Evolutionary conservation across 2,797 vertebrate species (phyloP).

Genomic region (Denticeps clupeoides): DNA sequence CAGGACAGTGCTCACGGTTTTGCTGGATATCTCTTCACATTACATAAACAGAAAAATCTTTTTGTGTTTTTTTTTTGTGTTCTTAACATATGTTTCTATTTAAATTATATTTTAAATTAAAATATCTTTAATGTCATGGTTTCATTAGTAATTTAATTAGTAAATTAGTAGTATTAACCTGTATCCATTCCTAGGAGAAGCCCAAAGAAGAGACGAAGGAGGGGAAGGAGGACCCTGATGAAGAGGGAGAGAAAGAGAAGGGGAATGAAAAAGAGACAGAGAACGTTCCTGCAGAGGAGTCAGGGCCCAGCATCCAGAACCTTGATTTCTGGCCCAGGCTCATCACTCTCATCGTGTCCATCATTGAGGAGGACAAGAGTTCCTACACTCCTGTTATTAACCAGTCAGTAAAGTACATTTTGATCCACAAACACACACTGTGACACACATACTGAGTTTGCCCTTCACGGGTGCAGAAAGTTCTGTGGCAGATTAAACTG

Average conservation of each 20-base stretch:
- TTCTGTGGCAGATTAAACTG: too few species aligned
- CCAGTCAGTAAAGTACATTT: conserved; percentile 67
- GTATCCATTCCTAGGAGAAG: conserved; percentile 31
- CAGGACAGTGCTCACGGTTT: too few species aligned
- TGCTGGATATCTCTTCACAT: too few species aligned
- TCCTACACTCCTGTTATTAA: conserved; percentile 83
- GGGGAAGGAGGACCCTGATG: conserved; percentile 27
- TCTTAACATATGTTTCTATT: too few species aligned
- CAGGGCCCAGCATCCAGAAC: conserved; percentile 85
- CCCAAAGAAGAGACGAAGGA: conserved; percentile 41
- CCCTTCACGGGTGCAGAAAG: too few species aligned
- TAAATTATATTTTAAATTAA: too few species aligned
- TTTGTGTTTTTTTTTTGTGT: too few species aligned
- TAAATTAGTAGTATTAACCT: too few species aligned
- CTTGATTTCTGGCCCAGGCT: conserved; percentile 97
- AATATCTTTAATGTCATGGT: too few species aligned
- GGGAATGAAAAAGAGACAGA: conserved; percentile 46
- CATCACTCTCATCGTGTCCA: conserved; percentile 94
- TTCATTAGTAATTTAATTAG: too few species aligned
- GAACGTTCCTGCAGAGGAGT: conserved; percentile 65
- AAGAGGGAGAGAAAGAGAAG: conserved; percentile 26
- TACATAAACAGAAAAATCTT: too few species aligned
- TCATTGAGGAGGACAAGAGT: conserved; percentile 96
- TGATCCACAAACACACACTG: not conserved
- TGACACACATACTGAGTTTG: too few species aligned